Base-by-base conservation (phyloP, 2,113 vertebrate genomes). In the Gasterosteus nipponicus region DNA sequence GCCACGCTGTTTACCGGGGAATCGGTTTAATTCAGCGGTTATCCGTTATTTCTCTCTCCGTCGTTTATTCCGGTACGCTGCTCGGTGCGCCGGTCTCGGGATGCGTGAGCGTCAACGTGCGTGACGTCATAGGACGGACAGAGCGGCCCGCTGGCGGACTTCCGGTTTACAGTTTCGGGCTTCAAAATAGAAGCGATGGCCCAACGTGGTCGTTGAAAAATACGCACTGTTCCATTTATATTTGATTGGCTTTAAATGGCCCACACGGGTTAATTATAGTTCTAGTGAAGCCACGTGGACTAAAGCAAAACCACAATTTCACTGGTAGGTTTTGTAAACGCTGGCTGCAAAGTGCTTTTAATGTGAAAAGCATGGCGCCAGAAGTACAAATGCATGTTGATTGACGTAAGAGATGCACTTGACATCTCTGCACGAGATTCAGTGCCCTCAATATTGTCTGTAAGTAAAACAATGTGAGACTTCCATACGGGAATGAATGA, bases 101-200 rank as follows among this genome's bases (percentile, higher is more conserved):
- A 69, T 84, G 76, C 31, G 11, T 2, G 71, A 64, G 82, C 86
- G 89, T 90, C 84, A 86, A 71, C 0, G 73, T 64, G 77, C 90
- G 84, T 88, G 22, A 46, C 49, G 18, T 22, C 47, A 51, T 33
- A 72, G 68, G 56, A 51, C 58, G 35, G n/a, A n/a, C 5, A 33
- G 33, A 22, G 44, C 68, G 46, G 11, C 42, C 9, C 10, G 33
- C 19, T 33, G 42, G 14, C 1, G 19, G 10, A 58, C 67, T 64
- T 80, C 78, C 47, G 19, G 53, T 64, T 56, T 9, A 10, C 2
- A 12, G 29, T 10, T 0, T 0, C 0, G 2, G 10, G 10, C 49
- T 86, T 81, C 73, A 70, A 41, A 88, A 33, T 86, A 81, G 86
- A 85, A 75, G 56, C 46, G 0, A 0, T 29, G 1, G 14, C 9